Base-by-base conservation (phyloP, 2,888 invertebrate genomes). In the Quadroppia sp. region DNA sequence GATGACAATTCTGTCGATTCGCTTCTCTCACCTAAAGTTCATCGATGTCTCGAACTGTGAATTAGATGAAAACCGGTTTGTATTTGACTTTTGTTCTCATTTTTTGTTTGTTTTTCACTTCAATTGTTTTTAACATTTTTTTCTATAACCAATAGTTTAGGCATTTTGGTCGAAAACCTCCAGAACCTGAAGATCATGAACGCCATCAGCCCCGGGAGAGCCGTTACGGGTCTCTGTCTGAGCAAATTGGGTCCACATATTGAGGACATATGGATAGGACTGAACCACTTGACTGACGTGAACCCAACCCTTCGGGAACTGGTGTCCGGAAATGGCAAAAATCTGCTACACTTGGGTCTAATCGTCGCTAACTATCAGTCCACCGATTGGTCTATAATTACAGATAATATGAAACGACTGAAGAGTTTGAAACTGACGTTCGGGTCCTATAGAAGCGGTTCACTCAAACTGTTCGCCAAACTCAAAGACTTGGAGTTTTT, bases 121-220 rank as follows among this genome's bases (percentile, higher is more conserved):
- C 13, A 6, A 28, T 56, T 25, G 3, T 40, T 1, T 32, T 23
- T 36, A 40, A 32, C 28, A 1, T 20, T 20, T 23, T 40, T 7
- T 40, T 40, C 23, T 36, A 11, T n/a, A n/a, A n/a, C 45, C 1
- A n/a, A 20, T 15, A 69, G 69, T 25, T 69, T 69, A 69, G 40
- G 69, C 36, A 69, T 69, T 69, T 69, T 69, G 25, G 15, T 23
- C 2, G 69, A 69, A 69, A 69, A 69, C 28, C 36, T 69, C 4
- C 69, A 69, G 3, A 69, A 69, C 25, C 17, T 69, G 23, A 69
- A 69, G 69, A 69, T 69, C 25, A 45, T 69, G 69, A 69, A 69
- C 17, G 69, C 69, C 42, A 69, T 69, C 13, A 69, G 40, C 23
- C 69, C 69, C 28, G 69, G 69, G 17, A 42, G 69, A 23, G 69